These are phyloP conservation scores for Eufriesea mexicana DNA, from an alignment of 1,140 invertebrate species.

Conservation along the genomic window DNA sequence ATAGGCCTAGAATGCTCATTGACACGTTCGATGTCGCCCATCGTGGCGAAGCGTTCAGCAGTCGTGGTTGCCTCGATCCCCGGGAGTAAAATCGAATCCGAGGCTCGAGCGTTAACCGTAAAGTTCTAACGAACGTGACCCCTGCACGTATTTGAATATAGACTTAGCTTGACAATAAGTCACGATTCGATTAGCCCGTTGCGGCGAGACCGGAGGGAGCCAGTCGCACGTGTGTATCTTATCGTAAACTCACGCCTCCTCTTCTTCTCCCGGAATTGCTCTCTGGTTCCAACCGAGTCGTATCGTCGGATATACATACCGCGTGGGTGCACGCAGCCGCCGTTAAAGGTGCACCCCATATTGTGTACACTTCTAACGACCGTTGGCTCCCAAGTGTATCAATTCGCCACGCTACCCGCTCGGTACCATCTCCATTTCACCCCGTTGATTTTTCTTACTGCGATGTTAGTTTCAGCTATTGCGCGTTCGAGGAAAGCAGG, in stretches of 20 bases:
- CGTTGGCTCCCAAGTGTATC: constrained; percentile 57
- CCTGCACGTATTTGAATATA: constrained; percentile 18
- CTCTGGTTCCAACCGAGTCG: constrained; percentile 43
- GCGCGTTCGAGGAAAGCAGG: too few relatives aligned
- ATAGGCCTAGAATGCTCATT: neutral
- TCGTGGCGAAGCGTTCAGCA: neutral
- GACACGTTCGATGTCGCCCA: neutral
- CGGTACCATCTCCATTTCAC: neutral
- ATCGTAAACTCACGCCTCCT: constrained; percentile 68
- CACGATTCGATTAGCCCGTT: constrained; percentile 71
- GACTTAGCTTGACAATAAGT: constrained; percentile 59
- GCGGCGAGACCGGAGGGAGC: constrained; percentile 48
- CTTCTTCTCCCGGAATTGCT: constrained; percentile 63
- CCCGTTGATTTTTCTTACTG: neutral
- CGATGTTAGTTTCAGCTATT: too few relatives aligned
- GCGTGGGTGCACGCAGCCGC: constrained; percentile 62
- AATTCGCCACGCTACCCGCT: constrained; percentile 51
- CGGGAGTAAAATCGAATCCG: constrained; percentile 1
- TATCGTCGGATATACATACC: constrained; percentile 41
- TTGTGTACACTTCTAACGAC: constrained; percentile 56
- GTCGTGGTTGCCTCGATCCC: neutral
- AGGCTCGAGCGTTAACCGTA: constrained; percentile 9
- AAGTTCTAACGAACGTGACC: constrained; percentile 44
- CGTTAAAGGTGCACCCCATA: constrained; percentile 60
- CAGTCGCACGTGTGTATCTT: constrained; percentile 59